Conservation (phyloP, 2,797 vertebrate species). For the Decapterus maruadsi region DNA sequence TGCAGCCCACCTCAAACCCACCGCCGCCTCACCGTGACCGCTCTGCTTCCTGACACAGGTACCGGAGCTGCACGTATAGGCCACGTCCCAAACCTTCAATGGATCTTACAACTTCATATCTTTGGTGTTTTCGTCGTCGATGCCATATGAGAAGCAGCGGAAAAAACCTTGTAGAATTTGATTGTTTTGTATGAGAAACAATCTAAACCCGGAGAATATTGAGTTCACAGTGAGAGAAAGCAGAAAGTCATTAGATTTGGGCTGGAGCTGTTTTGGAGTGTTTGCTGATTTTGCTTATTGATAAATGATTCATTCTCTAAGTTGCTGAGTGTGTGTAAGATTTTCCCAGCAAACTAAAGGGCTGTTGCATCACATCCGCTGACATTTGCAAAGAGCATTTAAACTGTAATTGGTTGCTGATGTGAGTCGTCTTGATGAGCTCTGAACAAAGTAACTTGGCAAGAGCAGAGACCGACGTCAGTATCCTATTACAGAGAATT, state of each 20-base stretch:
- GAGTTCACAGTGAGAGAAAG: not conserved
- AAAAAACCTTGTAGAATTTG: too few species aligned
- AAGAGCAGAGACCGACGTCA: conserved; percentile 5
- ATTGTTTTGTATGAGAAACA: not conserved
- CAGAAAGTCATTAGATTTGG: not conserved
- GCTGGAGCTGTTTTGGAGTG: not conserved
- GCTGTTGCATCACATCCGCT: too few species aligned
- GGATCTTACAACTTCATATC: too few species aligned
- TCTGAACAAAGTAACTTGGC: not conserved
- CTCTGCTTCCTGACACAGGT: conserved; percentile 5
- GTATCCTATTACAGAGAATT: conserved; percentile 52
- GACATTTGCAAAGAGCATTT: not conserved
- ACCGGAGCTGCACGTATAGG: not conserved
- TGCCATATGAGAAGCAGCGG: not conserved
- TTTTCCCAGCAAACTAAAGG: not conserved
- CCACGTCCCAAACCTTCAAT: not conserved
- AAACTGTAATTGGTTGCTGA: not conserved
- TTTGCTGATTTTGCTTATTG: not conserved
- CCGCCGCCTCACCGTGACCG: not conserved
- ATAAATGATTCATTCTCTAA: not conserved
- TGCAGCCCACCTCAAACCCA: conserved; percentile 11
- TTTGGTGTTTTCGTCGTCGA: not conserved
- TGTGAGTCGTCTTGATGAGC: too few species aligned
- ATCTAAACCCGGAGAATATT: not conserved
- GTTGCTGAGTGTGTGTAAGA: too few species aligned